Percentiles rank a stretch among this genome's conserved stretches.
Conservation (phyloP, 2,888 invertebrate species). For the Drosophila siamana region DNA sequence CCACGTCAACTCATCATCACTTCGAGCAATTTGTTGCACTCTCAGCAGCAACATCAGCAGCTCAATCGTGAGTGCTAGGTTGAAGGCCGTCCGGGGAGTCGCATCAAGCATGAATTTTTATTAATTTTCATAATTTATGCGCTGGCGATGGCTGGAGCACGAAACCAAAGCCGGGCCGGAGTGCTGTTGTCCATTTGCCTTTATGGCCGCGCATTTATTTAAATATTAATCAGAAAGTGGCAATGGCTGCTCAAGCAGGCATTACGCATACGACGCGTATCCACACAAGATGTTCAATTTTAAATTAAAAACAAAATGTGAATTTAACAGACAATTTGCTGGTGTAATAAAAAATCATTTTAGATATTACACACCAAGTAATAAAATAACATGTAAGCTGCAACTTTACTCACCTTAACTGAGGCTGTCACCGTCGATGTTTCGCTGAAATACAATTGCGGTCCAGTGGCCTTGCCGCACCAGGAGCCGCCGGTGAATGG, state of each 20-base stretch:
- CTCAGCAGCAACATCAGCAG: conserved; percentile 22
- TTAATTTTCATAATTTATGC: conserved; percentile 81
- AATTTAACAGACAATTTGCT: background rate
- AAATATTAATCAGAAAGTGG: conserved; percentile 78
- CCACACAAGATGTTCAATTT: conserved; percentile 61
- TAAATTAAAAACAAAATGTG: conserved; percentile 43
- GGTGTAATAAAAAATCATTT: background rate
- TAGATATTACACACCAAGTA: background rate
- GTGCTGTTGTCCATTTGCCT: conserved; percentile 58
- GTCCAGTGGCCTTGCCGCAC: conserved; percentile 93
- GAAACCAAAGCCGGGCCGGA: background rate
- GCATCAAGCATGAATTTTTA: conserved; percentile 67
- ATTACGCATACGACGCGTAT: conserved; percentile 56
- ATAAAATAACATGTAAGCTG: background rate
- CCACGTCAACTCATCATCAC: conserved; percentile 71
- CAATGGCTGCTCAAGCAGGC: conserved; percentile 58
- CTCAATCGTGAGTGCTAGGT: conserved; percentile 1
- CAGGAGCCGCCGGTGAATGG: conserved; percentile 96
- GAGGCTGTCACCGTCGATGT: conserved; percentile 95
- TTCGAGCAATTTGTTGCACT: conserved; percentile 49
- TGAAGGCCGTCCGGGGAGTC: background rate
- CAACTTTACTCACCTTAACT: conserved; percentile 87
- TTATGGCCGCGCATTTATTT: conserved; percentile 71
- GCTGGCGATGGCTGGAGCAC: conserved; percentile 35
- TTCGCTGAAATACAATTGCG: conserved; percentile 95